A percentile compares a stretch with the other conserved stretches of the same genome.
Evolutionary conservation across 1,140 invertebrate species (phyloP).

Genomic region (Lasaia peninsularis): DNA sequence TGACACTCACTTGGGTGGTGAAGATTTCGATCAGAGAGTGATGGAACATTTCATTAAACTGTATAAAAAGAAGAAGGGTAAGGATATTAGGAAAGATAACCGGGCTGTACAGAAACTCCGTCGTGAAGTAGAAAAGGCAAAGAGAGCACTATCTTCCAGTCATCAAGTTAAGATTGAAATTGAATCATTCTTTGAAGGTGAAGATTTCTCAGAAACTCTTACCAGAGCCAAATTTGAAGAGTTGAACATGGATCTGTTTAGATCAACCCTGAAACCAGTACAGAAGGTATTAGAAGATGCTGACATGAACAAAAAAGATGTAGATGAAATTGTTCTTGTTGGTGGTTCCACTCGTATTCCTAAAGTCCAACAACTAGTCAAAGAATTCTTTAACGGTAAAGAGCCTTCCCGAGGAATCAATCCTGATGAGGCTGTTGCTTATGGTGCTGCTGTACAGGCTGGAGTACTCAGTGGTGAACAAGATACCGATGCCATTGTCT

Average conservation of each 20-base stretch:
- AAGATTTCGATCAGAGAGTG: conserved; percentile 98
- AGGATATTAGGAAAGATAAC: conserved; percentile 97
- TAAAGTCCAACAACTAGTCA: conserved; percentile 98
- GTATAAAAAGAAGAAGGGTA: conserved; percentile 99
- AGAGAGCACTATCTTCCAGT: conserved; percentile 95
- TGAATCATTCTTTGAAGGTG: conserved; percentile 99
- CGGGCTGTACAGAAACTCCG: conserved; percentile 97
- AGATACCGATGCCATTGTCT: conserved; percentile 96
- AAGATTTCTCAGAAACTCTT: conserved; percentile 99
- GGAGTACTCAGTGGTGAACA: conserved; percentile 93
- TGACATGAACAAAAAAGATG: conserved; percentile 98
- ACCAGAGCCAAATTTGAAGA: conserved; percentile 99
- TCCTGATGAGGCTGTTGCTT: conserved; percentile 98
- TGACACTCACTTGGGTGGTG: conserved; percentile 98
- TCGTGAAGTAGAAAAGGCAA: conserved; percentile 98
- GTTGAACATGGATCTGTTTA: conserved; percentile 99
- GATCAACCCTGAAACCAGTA: conserved; percentile 99
- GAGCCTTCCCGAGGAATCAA: conserved; percentile 99
- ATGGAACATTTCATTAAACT: conserved; percentile 99
- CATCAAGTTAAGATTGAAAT: conserved; percentile 99
- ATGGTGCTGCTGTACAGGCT: conserved; percentile 99
- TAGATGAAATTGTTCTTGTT: conserved; percentile 99
- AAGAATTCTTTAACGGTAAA: conserved; percentile 99
- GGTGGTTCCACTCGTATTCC: conserved; percentile 99
- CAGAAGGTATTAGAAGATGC: conserved; percentile 98